Conservation (phyloP, 2,888 invertebrate species). For the Caenorhabditis panamensis region DNA sequence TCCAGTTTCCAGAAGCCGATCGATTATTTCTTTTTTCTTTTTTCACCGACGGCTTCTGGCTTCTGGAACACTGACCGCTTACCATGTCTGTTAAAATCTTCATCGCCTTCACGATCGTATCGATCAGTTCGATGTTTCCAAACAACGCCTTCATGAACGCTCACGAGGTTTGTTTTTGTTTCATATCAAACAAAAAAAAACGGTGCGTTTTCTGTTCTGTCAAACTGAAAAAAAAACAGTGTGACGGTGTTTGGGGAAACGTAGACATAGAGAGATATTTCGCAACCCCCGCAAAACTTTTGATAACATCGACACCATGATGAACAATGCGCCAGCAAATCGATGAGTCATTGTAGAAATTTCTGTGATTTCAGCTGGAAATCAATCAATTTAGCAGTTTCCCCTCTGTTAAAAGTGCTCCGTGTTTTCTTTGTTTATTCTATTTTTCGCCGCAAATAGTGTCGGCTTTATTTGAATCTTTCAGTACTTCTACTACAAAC, state of each 20-base stretch:
- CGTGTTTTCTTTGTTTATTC: constrained; percentile 14
- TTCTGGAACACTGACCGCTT: background rate
- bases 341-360: constrained; percentile 19
- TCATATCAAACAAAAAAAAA: background rate
- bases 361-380: background rate
- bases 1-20: constrained; percentile 32
- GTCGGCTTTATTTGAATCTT: constrained; percentile 23
- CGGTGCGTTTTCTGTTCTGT: background rate
- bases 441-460: constrained; percentile 8
- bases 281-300: constrained; percentile 7
- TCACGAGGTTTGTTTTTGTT: constrained; percentile 63
- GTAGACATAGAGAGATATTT: constrained; percentile 14
- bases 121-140: constrained; percentile 70
- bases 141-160: constrained; percentile 75
- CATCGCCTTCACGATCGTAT: constrained; percentile 67
- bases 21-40: constrained; percentile 8
- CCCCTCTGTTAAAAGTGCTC: background rate
- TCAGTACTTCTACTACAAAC: constrained; percentile 73
- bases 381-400: constrained; percentile 1
- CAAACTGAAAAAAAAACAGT: background rate
- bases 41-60: constrained; percentile 1
- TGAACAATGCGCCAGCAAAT: background rate
- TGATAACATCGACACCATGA: constrained; percentile 41
- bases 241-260: background rate
- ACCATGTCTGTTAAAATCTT: constrained; percentile 60